Percentiles rank a stretch among this genome's conserved stretches.
Evolutionary conservation across 2,797 vertebrate species (phyloP).

Genomic region (Bovichtus diacanthus): DNA sequence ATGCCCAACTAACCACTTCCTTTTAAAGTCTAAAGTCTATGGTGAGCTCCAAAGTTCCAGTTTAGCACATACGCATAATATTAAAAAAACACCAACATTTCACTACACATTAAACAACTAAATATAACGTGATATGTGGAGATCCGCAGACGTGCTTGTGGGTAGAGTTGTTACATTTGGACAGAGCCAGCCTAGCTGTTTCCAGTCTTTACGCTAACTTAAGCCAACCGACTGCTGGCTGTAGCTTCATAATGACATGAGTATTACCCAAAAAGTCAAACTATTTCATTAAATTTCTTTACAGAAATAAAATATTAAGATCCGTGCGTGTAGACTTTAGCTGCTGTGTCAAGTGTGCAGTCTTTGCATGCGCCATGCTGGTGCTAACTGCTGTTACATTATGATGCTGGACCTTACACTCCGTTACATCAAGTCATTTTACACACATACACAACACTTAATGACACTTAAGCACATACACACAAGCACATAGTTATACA

Average conservation of each 20-base stretch:
- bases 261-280: neutral
- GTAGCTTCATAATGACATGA: neutral
- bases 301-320: neutral
- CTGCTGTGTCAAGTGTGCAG: neutral
- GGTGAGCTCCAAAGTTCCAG: neutral
- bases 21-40: neutral
- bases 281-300: neutral
- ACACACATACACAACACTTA: too few relatives aligned
- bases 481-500: too few relatives aligned
- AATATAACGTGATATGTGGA: rapidly evolving
- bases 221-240: neutral
- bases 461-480: neutral
- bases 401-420: neutral
- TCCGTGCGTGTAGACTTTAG: neutral
- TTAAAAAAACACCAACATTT: too few relatives aligned
- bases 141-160: neutral
- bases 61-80: slow-evolving; percentile 1
- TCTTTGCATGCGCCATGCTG: neutral
- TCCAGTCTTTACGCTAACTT: neutral
- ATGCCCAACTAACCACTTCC: neutral
- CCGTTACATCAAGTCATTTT: neutral
- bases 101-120: neutral
- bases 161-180: neutral
- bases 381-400: neutral
- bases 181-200: neutral